Evolutionary conservation across 2,888 invertebrate species (phyloP).

Genomic region (Acrobasis suavella): DNA sequence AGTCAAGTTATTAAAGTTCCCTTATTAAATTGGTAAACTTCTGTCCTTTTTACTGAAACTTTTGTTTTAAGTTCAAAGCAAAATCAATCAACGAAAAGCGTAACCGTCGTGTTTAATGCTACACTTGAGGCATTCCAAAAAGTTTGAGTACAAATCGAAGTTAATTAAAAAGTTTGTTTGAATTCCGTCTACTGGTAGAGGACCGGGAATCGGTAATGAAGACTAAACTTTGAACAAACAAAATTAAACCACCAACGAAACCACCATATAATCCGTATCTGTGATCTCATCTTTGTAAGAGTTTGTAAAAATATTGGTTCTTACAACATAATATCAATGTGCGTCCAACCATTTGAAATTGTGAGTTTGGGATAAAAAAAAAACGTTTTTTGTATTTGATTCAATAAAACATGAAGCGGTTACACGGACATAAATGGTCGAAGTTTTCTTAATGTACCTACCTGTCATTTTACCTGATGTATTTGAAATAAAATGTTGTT

Average conservation of each 20-base stretch:
- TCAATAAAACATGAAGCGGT: no score
- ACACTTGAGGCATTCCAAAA: constrained; percentile 41
- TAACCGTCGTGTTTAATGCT: constrained; percentile 37
- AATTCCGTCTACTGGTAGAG: constrained; percentile 37
- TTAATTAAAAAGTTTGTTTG: constrained; percentile 54
- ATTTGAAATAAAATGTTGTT: no score
- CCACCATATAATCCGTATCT: neutral
- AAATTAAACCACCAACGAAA: constrained; percentile 27
- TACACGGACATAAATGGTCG: no score
- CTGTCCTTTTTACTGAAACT: constrained; percentile 16
- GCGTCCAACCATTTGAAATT: no score
- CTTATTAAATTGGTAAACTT: constrained; percentile 19
- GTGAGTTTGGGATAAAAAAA: no score
- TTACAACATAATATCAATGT: no score
- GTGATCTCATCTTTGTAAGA: neutral
- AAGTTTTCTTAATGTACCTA: no score
- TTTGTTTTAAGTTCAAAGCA: constrained; percentile 28
- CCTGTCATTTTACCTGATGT: no score
- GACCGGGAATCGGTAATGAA: constrained; percentile 43
- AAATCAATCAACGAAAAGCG: constrained; percentile 42
- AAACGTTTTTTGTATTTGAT: no score
- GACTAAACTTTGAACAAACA: constrained; percentile 36
- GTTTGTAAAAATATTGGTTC: no score
- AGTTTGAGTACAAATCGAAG: constrained; percentile 46
- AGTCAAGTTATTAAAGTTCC: neutral